Conservation (phyloP, 2,797 vertebrate species). For the Etheostoma perlongum region DNA sequence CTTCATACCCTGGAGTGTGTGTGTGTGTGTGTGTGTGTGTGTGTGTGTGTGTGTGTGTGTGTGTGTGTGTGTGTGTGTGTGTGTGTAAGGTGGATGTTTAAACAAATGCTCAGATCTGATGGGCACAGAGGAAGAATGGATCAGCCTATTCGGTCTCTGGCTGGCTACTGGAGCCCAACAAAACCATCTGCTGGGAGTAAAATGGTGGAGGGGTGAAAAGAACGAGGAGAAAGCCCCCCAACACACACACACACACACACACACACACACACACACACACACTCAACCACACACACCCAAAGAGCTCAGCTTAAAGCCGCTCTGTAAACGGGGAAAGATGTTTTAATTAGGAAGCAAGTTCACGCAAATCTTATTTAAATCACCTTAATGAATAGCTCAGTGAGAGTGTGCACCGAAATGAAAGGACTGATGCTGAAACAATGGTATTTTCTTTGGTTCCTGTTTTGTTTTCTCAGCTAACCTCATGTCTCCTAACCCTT, state of each 20-base stretch:
- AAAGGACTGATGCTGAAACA: slow-evolving; percentile 42
- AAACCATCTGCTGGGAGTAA: slow-evolving; percentile 77
- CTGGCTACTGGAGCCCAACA: slow-evolving; percentile 83
- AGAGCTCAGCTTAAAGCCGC: slow-evolving; percentile 94
- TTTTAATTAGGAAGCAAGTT: slow-evolving; percentile 99
- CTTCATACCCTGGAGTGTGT: slow-evolving; percentile 88
- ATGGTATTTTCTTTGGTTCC: slow-evolving; percentile 29
- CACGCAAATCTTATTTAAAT: slow-evolving; percentile 96
- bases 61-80: background rate
- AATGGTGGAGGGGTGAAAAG: slow-evolving; percentile 63
- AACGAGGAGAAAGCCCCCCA: slow-evolving; percentile 82
- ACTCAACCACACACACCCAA: slow-evolving; percentile 86
- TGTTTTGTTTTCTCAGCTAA: slow-evolving; percentile 40
- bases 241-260: too few species aligned
- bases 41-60: background rate
- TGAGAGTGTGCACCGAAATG: slow-evolving; percentile 73
- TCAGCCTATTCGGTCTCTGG: slow-evolving; percentile 65
- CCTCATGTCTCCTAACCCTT: slow-evolving; percentile 8
- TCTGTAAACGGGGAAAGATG: slow-evolving; percentile 97
- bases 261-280: slow-evolving; percentile 38
- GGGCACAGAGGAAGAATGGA: slow-evolving; percentile 61
- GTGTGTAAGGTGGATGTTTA: slow-evolving; percentile 5
- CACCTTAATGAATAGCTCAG: slow-evolving; percentile 82
- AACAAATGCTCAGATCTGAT: slow-evolving; percentile 63
- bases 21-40: background rate